phyloP scores from a whole-genome alignment of 2,888 invertebrate genomes.

The Habroteleia sp. region DNA sequence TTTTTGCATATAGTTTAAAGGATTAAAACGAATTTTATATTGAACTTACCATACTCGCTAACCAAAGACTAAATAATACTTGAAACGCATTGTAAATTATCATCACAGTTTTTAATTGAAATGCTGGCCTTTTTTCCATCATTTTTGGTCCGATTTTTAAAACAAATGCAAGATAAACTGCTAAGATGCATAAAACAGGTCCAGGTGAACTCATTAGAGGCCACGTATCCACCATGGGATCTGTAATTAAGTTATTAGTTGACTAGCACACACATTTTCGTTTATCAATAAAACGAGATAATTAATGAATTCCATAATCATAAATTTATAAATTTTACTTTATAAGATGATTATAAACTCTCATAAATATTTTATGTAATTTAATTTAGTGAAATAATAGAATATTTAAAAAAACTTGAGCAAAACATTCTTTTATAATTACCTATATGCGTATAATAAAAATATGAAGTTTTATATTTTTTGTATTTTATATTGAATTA shows the following conservation, averaged over 20 bases:
- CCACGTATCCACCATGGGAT: slow-evolving; percentile 89
- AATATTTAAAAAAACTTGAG: no score
- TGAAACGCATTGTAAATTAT: slow-evolving; percentile 93
- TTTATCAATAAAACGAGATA: background rate
- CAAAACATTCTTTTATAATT: no score
- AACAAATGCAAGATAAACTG: slow-evolving; percentile 87
- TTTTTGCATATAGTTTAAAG: no score
- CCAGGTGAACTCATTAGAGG: slow-evolving; percentile 89
- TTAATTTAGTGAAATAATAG: no score
- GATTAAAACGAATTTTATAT: slow-evolving; percentile 5
- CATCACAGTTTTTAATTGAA: slow-evolving; percentile 87
- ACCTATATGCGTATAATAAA: no score
- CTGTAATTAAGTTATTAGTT: slow-evolving; percentile 81
- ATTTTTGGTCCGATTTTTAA: slow-evolving; percentile 88
- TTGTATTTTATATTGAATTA: no score
- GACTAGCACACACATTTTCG: slow-evolving; percentile 1
- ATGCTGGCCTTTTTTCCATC: slow-evolving; percentile 88
- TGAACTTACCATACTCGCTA: slow-evolving; percentile 83
- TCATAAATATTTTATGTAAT: no score
- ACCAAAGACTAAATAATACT: slow-evolving; percentile 91
- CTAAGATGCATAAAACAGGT: slow-evolving; percentile 86
- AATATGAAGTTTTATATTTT: no score
- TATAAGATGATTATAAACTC: no score
- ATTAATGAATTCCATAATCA: no score
- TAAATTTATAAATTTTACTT: no score